phyloP scores from a whole-genome alignment of 2,797 vertebrate species.

The Florisuga fusca region DNA sequence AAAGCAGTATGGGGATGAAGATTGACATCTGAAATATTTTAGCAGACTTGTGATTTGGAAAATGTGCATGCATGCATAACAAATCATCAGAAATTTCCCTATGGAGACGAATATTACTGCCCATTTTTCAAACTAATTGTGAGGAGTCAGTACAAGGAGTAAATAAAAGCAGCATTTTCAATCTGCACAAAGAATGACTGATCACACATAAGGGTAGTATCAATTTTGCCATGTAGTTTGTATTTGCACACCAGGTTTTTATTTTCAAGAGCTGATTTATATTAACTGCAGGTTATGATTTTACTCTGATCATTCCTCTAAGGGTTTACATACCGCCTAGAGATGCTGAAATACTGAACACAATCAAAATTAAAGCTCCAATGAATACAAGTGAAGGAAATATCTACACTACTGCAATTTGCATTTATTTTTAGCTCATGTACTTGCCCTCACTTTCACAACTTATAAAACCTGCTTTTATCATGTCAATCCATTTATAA shows the following conservation, averaged over 20 bases:
- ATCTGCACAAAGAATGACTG: neutral
- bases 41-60: slow-evolving; percentile 19
- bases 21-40: neutral
- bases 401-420: neutral
- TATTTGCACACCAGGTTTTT: neutral
- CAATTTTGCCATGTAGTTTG: neutral
- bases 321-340: neutral
- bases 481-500: neutral
- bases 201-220: neutral
- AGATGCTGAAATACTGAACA: neutral
- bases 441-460: neutral
- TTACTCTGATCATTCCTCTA: neutral
- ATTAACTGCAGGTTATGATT: neutral
- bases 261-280: neutral
- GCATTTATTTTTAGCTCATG: neutral
- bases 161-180: neutral
- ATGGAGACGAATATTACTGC: neutral
- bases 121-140: neutral
- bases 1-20: neutral
- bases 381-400: neutral
- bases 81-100: neutral
- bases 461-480: neutral
- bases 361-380: neutral
- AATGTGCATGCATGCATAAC: neutral
- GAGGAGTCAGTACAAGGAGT: neutral